Evolutionary conservation across 1,140 invertebrate genomes (phyloP).

Genomic region (Psilanteris sp.): DNA sequence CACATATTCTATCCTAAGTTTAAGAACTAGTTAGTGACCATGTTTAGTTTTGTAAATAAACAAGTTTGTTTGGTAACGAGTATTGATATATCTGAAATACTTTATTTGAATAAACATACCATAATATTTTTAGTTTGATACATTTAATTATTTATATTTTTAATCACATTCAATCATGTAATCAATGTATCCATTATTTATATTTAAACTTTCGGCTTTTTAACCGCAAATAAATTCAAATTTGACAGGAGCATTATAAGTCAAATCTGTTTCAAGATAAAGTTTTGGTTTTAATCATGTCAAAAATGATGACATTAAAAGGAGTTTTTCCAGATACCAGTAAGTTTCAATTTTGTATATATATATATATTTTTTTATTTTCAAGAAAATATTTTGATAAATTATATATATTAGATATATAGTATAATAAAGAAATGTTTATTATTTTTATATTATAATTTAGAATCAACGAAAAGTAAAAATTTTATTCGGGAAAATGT

Average conservation of each 20-base stretch:
- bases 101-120: constrained; percentile 1
- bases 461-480: constrained; percentile 71
- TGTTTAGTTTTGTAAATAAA: constrained; percentile 57
- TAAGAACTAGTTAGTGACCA: constrained; percentile 27
- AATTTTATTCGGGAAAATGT: constrained; percentile 79
- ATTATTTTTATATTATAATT: not conserved
- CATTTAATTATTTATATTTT: too few species aligned
- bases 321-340: not conserved
- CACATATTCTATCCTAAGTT: not conserved
- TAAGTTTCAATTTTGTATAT: not conserved
- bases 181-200: not conserved
- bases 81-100: too few species aligned
- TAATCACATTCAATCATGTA: not conserved
- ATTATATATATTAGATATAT: too few species aligned
- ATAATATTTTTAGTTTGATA: not conserved
- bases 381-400: too few species aligned
- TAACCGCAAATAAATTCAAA: constrained; percentile 31
- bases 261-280: not conserved
- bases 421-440: too few species aligned
- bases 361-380: too few species aligned
- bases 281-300: not conserved
- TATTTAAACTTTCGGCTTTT: constrained; percentile 3
- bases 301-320: not conserved
- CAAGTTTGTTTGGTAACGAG: constrained; percentile 57
- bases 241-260: constrained; percentile 10